These are phyloP conservation scores for Catajapyx aquilonaris DNA, from an alignment of 1,140 invertebrate genomes.

Conservation along the genomic window DNA sequence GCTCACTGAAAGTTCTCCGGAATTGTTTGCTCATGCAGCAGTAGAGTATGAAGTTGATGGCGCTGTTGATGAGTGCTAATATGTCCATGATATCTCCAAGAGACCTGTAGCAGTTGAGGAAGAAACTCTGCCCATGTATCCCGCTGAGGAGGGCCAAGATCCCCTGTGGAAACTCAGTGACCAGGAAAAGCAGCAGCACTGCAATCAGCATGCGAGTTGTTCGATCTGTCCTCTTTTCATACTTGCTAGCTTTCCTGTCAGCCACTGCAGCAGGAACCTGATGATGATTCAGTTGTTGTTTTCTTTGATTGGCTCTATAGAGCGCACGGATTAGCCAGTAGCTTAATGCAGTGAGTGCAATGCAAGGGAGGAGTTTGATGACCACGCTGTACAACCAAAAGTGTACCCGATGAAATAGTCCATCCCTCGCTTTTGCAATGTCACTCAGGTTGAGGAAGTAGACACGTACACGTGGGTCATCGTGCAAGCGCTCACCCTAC, in stretches of 20 bases:
- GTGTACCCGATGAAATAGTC: slow-evolving; percentile 43
- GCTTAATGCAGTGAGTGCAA: slow-evolving; percentile 61
- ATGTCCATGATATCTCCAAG: slow-evolving; percentile 83
- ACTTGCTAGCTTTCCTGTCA: not conserved
- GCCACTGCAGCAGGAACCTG: not conserved
- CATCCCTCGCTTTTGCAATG: too few species aligned
- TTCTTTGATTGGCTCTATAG: slow-evolving; percentile 27
- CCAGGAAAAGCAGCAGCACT: slow-evolving; percentile 59
- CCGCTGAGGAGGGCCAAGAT: slow-evolving; percentile 49
- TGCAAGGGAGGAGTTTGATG: slow-evolving; percentile 65
- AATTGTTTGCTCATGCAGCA: slow-evolving; percentile 89
- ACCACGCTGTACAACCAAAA: slow-evolving; percentile 72
- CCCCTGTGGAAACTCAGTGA: slow-evolving; percentile 69
- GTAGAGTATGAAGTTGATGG: slow-evolving; percentile 85
- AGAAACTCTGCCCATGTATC: slow-evolving; percentile 47
- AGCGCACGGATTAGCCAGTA: slow-evolving; percentile 52
- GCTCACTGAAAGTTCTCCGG: slow-evolving; percentile 54
- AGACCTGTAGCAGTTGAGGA: slow-evolving; percentile 45
- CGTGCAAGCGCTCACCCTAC: too few species aligned
- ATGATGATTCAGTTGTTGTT: slow-evolving; percentile 1
- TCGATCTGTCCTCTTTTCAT: slow-evolving; percentile 35
- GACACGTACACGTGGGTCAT: too few species aligned
- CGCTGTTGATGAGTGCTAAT: slow-evolving; percentile 71
- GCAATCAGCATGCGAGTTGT: slow-evolving; percentile 81
- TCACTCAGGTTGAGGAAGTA: too few species aligned